Percentiles rank a stretch among this genome's conserved stretches.
phyloP scores from a whole-genome alignment of 2,797 vertebrate genomes.

The Hirundo rustica region DNA sequence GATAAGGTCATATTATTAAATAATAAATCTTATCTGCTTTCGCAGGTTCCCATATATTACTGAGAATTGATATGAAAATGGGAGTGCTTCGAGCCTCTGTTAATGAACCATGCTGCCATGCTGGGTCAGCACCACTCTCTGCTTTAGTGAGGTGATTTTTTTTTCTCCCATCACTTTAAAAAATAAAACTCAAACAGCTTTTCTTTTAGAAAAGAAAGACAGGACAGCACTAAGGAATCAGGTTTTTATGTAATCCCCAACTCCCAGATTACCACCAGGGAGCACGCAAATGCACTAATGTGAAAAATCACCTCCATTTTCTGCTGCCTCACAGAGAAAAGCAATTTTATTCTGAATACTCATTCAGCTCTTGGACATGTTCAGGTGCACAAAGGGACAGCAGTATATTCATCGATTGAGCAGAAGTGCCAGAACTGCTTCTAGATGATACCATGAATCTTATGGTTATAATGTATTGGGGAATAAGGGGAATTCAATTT shows the following conservation, averaged over 20 bases:
- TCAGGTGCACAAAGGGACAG: slow-evolving; percentile 8
- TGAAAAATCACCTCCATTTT: slow-evolving; percentile 50
- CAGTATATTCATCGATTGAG: neutral
- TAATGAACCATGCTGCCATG: neutral
- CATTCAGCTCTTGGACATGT: slow-evolving; percentile 8
- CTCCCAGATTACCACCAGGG: neutral
- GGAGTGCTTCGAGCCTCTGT: slow-evolving; percentile 5
- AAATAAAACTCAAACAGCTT: slow-evolving; percentile 6
- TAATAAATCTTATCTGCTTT: slow-evolving; percentile 39
- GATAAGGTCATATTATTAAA: slow-evolving; percentile 45
- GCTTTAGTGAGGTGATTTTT: neutral
- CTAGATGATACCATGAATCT: neutral
- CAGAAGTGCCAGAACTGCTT: neutral
- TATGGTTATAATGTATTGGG: neutral
- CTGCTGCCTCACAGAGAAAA: slow-evolving; percentile 10
- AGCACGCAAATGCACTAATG: neutral
- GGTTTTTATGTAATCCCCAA: neutral
- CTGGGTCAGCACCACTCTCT: neutral
- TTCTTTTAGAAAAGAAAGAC: slow-evolving; percentile 7
- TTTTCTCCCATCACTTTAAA: neutral
- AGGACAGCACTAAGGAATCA: neutral
- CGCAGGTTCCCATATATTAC: neutral
- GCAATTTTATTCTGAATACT: slow-evolving; percentile 32
- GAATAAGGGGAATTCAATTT: slow-evolving; percentile 4
- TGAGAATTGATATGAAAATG: slow-evolving; percentile 7